Evolutionary conservation across 2,888 invertebrate species (phyloP).

Genomic region (Tetragonisca angustula): DNA sequence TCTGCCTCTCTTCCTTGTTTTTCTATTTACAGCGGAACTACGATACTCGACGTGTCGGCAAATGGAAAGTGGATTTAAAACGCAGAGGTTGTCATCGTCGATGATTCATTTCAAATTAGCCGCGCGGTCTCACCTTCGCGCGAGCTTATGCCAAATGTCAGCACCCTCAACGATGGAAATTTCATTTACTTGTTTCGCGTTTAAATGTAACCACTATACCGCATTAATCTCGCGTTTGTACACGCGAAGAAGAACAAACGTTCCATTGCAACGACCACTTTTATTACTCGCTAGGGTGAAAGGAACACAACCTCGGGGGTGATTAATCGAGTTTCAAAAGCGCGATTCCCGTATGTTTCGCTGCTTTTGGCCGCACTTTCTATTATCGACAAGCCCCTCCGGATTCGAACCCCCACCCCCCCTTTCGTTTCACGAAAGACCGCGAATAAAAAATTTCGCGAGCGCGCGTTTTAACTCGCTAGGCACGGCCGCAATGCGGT

Average conservation of each 20-base stretch:
- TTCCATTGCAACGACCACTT: not conserved
- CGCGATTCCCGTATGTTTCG: not conserved
- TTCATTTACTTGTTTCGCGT: too few species aligned
- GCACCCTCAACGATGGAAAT: too few species aligned
- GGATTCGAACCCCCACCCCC: too few species aligned
- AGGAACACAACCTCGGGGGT: not conserved
- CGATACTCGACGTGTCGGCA: not conserved
- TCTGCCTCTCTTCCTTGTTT: conserved; percentile 23
- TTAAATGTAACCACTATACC: too few species aligned
- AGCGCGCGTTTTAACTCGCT: not conserved
- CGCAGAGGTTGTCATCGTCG: not conserved
- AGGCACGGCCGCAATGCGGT: conserved; percentile 34
- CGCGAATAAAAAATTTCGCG: conserved; percentile 11
- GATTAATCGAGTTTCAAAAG: not conserved
- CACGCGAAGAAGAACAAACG: too few species aligned
- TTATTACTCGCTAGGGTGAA: not conserved
- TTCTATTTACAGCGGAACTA: conserved; percentile 13
- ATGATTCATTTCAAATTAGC: not conserved
- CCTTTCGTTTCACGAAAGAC: too few species aligned
- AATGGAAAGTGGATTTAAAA: not conserved
- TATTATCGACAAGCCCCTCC: not conserved
- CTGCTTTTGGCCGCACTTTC: too few species aligned
- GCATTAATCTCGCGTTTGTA: too few species aligned
- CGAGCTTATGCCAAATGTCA: too few species aligned
- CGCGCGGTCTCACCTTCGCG: not conserved